Conservation (phyloP, 2,888 invertebrate genomes). For the Eudasyphora cyanicolor region DNA sequence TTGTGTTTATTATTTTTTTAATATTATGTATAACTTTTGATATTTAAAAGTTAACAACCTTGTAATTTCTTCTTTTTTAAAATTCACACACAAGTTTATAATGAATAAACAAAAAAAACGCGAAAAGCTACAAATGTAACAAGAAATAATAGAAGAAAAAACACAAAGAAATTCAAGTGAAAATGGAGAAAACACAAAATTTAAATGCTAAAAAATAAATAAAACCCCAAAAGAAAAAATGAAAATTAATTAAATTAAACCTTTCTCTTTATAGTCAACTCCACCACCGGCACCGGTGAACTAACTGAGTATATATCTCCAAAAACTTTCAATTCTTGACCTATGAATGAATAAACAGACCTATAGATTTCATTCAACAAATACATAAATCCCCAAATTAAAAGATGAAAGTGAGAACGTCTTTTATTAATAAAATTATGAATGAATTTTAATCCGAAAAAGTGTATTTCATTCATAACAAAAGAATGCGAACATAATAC, state of each 20-base stretch:
- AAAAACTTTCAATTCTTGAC: not conserved
- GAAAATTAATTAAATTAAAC: slow-evolving; percentile 4
- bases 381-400: not conserved
- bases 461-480: not conserved
- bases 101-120: slow-evolving; percentile 37
- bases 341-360: not conserved
- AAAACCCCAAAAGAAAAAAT: not conserved
- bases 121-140: not conserved
- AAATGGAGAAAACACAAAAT: slow-evolving; percentile 1
- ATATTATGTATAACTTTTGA: slow-evolving; percentile 48
- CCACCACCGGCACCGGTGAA: not conserved
- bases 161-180: slow-evolving; percentile 21
- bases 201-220: slow-evolving; percentile 1
- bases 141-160: not conserved
- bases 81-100: not conserved
- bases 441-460: not conserved
- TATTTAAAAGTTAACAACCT: slow-evolving; percentile 57
- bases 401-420: not conserved
- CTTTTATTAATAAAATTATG: not conserved
- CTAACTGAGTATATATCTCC: not conserved
- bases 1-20: slow-evolving; percentile 3
- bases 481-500: not conserved
- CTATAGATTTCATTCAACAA: not conserved
- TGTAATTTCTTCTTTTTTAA: slow-evolving; percentile 41
- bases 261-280: too few species aligned